Conservation (phyloP, 2,113 vertebrate species). For the Coptodon bakossiorum region DNA sequence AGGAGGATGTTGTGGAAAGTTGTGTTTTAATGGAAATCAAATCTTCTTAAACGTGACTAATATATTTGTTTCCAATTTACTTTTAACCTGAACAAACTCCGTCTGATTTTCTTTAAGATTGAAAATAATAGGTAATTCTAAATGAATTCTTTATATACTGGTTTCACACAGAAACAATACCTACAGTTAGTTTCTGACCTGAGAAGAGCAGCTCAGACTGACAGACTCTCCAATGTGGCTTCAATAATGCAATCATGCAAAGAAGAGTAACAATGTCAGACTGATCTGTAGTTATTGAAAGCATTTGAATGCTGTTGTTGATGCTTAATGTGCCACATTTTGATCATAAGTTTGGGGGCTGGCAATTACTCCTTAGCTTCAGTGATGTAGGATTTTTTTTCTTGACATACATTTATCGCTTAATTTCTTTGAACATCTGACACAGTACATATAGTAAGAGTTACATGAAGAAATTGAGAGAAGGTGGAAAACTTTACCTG, state of each 20-base stretch:
- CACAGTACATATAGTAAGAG: neutral
- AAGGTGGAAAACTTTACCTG: neutral
- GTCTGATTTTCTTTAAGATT: neutral
- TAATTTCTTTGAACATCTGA: neutral
- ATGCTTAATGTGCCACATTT: neutral
- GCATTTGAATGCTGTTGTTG: neutral
- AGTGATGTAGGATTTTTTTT: neutral
- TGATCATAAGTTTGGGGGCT: neutral
- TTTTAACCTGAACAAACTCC: neutral
- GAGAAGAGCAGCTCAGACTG: neutral
- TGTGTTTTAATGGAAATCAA: neutral
- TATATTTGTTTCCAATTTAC: neutral
- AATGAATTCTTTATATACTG: neutral
- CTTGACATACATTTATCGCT: neutral
- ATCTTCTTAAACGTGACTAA: accelerated
- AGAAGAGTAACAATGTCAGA: neutral
- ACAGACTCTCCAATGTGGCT: neutral
- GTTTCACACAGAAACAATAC: neutral
- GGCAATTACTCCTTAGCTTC: neutral
- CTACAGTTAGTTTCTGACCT: neutral
- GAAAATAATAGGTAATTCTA: neutral
- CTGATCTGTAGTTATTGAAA: neutral
- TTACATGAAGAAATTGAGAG: neutral
- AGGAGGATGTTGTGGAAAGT: neutral
- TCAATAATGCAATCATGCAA: neutral